Percentiles rank a stretch among this genome's conserved stretches.
Evolutionary conservation across 2,797 vertebrate species (phyloP).

Genomic region (Sebastes oblongus): DNA sequence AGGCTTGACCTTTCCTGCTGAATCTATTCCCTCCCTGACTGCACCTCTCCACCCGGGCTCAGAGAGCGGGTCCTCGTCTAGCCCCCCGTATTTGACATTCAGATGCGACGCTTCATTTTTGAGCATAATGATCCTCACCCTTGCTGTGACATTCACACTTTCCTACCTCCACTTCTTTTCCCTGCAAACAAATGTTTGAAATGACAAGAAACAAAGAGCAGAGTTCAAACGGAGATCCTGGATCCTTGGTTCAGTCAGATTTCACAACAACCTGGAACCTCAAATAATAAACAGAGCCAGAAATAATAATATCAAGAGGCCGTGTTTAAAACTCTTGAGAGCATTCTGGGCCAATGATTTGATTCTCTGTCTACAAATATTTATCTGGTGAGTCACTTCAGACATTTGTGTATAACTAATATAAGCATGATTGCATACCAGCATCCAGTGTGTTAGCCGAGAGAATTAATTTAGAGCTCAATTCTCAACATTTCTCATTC

Average conservation of each 20-base stretch:
- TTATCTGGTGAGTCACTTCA: conserved; percentile 47
- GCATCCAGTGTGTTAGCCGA: conserved; percentile 37
- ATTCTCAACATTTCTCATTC: conserved; percentile 56
- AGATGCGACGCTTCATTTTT: conserved; percentile 58
- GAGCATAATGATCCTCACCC: conserved; percentile 68
- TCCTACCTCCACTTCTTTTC: conserved; percentile 21
- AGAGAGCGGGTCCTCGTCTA: conserved; percentile 56
- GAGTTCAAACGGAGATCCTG: conserved; percentile 24
- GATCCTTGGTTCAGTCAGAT: conserved; percentile 25
- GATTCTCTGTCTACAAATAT: conserved; percentile 47
- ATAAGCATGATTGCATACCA: conserved; percentile 52
- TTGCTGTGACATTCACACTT: conserved; percentile 67
- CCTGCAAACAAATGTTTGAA: conserved; percentile 50
- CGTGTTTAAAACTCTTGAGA: conserved; percentile 25
- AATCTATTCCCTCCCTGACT: conserved; percentile 68
- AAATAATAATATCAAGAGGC: conserved; percentile 34
- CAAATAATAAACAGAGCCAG: conserved; percentile 16
- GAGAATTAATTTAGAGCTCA: conserved; percentile 59
- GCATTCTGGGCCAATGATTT: conserved; percentile 33
- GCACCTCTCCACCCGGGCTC: conserved; percentile 63
- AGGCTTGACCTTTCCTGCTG: conserved; percentile 76
- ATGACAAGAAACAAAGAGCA: conserved; percentile 41
- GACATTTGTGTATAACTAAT: conserved; percentile 22
- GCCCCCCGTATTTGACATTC: conserved; percentile 70
- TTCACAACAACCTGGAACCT: conserved; percentile 34